Base-by-base conservation (phyloP, 2,888 invertebrate species). In the Habrosyne pyritoides region DNA sequence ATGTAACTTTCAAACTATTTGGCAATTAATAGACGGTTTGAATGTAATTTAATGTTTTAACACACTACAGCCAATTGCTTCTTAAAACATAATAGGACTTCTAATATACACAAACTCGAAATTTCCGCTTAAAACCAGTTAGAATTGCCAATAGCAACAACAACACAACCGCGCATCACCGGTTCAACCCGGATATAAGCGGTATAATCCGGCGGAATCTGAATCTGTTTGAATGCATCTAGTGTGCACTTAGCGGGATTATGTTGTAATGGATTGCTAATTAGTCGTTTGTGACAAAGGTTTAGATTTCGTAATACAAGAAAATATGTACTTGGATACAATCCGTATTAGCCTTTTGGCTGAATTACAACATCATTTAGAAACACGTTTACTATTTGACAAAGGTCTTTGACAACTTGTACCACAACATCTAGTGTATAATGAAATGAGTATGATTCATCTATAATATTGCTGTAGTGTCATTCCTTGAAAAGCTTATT, bases 161-260 rank as follows among this genome's bases (percentile, higher is more conserved):
- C 14, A 36, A 6, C 14, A 30, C 1, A 30, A 30, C 12, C 12
- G 30, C n/a, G 14, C 36, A n/a, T n/a, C 36, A 36, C 36, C 14
- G 14, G 10, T 26, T 22, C 14, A 22, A 42, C 10, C 52, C 52
- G 52, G 36, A 42, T 42, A 42, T 42, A 36, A 42, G 21, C 36
- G 21, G 36, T 42, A 14, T 36, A 6, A 36, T 36, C 36, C 36
- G 14, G 49, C 36, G 48, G 52, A 55, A 49, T 49, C 22, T 8
- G 6, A 26, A 48, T 33, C 52, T 55, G 42, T 52, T 52, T 52
- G 51, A 21, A 42, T 21, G 22, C 21, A 22, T 42, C 42, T 42
- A 52, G 42, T 42, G 42, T 42, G 53, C 53, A n/a, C 47, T 53
- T 26, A 18, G 26, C 28, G 10, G 24, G 47, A n/a, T 33, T 36